Conservation (phyloP, 2,888 invertebrate species). For the Flabesymbios commensalis region DNA sequence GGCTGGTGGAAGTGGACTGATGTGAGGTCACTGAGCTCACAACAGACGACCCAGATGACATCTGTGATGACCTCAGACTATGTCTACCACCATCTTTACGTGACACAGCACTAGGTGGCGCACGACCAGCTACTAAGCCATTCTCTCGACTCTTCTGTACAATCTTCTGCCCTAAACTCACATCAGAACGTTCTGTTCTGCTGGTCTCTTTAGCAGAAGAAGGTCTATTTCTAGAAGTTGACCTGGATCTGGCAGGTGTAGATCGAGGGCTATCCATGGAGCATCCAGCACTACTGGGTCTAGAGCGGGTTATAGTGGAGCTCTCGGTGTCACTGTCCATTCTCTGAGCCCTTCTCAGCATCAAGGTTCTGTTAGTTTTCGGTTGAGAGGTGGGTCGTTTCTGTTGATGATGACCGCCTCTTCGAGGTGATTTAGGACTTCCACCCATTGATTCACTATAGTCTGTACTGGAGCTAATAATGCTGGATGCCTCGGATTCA, state of each 20-base stretch:
- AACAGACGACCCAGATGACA: neutral
- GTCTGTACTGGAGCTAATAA: slow-evolving; percentile 61
- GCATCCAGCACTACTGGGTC: slow-evolving; percentile 18
- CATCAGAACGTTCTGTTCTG: slow-evolving; percentile 40
- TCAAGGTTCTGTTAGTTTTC: slow-evolving; percentile 71
- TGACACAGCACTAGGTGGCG: too few relatives aligned
- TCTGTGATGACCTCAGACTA: slow-evolving; percentile 62
- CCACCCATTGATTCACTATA: slow-evolving; percentile 51
- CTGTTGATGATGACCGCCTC: too few relatives aligned
- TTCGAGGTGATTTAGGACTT: slow-evolving; percentile 33
- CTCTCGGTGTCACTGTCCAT: slow-evolving; percentile 38
- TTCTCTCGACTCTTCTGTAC: slow-evolving; percentile 45
- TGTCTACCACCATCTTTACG: too few relatives aligned
- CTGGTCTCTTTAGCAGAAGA: slow-evolving; percentile 11
- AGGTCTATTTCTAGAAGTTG: slow-evolving; percentile 5
- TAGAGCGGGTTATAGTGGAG: slow-evolving; percentile 18
- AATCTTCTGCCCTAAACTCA: slow-evolving; percentile 49
- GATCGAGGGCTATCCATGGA: neutral
- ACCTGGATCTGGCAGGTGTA: slow-evolving; percentile 4
- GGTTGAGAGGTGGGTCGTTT: slow-evolving; percentile 55
- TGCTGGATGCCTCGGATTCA: slow-evolving; percentile 31
- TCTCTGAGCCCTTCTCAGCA: slow-evolving; percentile 71
- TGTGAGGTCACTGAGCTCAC: neutral
- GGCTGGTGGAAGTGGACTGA: neutral
- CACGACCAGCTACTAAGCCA: neutral